A percentile compares a stretch with the other conserved stretches of the same genome.
Conservation (phyloP, 2,113 vertebrate genomes). For the Solenodon paradoxus region DNA sequence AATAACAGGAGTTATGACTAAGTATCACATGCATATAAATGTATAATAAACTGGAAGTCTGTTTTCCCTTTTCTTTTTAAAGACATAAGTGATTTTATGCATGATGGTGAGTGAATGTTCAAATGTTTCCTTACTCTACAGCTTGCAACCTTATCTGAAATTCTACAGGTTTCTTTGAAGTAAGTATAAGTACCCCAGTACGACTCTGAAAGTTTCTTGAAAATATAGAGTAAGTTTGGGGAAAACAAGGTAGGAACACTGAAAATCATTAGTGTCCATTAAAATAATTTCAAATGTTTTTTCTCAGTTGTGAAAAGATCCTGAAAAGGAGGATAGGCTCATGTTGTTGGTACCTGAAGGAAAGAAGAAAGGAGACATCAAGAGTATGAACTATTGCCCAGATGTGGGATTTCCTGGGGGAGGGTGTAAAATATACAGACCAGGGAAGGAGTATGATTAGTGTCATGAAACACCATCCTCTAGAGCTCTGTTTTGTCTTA, state of each 20-base stretch:
- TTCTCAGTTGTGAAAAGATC: neutral
- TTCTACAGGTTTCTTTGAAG: neutral
- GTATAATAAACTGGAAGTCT: neutral
- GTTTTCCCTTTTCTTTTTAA: neutral
- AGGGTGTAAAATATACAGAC: accelerated
- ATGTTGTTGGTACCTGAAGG: neutral
- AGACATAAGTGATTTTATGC: neutral
- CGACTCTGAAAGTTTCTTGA: neutral
- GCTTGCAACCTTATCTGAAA: neutral
- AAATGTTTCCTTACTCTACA: neutral
- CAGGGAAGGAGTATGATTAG: neutral
- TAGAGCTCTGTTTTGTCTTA: neutral
- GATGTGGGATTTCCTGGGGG: accelerated
- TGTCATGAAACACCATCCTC: neutral
- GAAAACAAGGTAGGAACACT: neutral
- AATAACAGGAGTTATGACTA: neutral
- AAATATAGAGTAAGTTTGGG: neutral
- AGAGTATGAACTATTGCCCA: neutral
- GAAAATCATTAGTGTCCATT: neutral
- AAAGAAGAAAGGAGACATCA: neutral
- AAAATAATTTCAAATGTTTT: neutral
- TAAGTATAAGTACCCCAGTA: neutral
- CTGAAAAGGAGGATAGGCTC: neutral
- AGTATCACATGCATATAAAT: neutral
- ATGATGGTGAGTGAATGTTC: neutral